Evolutionary conservation across 2,797 vertebrate genomes (phyloP), one percentile per base, ranked within the genome.

Genomic region (Pseudocheirus occidentalis): DNA sequence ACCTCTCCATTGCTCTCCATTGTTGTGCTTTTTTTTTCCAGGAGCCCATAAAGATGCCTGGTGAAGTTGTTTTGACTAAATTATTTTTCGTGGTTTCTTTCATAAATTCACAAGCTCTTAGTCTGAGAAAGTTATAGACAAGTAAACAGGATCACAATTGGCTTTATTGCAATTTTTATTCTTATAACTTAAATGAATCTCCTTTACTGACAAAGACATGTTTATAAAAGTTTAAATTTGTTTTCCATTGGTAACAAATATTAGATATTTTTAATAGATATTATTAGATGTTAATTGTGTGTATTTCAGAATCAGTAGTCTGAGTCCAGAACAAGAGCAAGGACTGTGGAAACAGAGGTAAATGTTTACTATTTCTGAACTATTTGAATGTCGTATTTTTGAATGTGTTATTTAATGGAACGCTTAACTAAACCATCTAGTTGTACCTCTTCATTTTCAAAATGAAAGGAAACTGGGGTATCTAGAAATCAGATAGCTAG

Each of bases 341-440:
- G 99, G 99, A 99, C 98, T 99, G 91, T 99, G 99, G 99, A 99
- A 99, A 98, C 99, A 99, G 99, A 99, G 99, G 99, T 99, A 98
- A 98, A 97, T 98, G 96, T 73, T 94, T 93, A 90, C 87, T 13
- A 21, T 90, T 98, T 96, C 46, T 94, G 24, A 95, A 97, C 90
- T 57, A 27, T 97, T 97, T 96, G 55, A 29, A 94, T 56, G 0
- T 91, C 95, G 93, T 92, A 55, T 96, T 73, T 97, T 95, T 24
- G 81, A 13, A 55, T 94, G 53, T 95, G n/a, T 28, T 62, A 96
- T 53, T 95, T 93, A 97, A 94, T 46, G 31, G 66, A 81, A 57
- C 27, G 21, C 34, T 90, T 57, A 87, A 40, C 28, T 57, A 92
- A 81, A 40, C 91, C 66, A 58, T 91, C 95, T 98, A 97, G 59